Evolutionary conservation across 2,113 vertebrate species (phyloP), one percentile per base, ranked within the genome.

Genomic region (Orientallactaga bullata): DNA sequence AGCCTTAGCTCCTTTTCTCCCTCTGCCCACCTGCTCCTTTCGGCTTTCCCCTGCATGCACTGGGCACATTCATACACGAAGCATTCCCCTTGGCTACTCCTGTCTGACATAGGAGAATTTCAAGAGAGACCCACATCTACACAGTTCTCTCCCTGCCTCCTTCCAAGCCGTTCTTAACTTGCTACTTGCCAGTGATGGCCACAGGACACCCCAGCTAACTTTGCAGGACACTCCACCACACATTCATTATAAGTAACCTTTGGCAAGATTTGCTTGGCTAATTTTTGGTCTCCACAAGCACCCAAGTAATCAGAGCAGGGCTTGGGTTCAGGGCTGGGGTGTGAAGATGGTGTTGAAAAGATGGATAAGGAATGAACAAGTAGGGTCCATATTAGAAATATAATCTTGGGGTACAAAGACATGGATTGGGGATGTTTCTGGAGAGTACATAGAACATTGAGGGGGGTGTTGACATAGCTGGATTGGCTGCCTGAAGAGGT

Each of bases 1-100:
- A 32, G 6, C 26, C 39, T 39, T 20, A 8, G 28, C 26, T 9
- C 37, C 13, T 2, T 1, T 1, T 32, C 47, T 39, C 35, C 55
- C 55, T 12, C 55, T 37, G 12, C 26, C 87, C 47, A 18, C 87
- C 47, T 30, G 11, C 32, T 13, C 47, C 6, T 30, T 26, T 13
- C 23, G 3, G 20, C 32, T n/a, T 0, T 28, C 24, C 26, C 28
- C 18, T 69, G 6, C 21, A 4, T 20, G 6, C 42, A 8, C n/a
- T 6, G 4, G 17, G n/a, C 1, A 21, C 1, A 1, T 0, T 6
- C n/a, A 20, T 32, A 1, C 58, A n/a, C 9, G 2, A 4, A 37
- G 39, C 24, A 26, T 7, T 30, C 63, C 16, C 1, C 1, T 0
- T 16, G 77, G 12, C 28, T 20, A 3, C 13, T 51, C 60, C 63